Percentiles rank a stretch among this genome's conserved stretches.
phyloP scores from a whole-genome alignment of 1,140 invertebrate species.

The Steinernema feltiae region DNA sequence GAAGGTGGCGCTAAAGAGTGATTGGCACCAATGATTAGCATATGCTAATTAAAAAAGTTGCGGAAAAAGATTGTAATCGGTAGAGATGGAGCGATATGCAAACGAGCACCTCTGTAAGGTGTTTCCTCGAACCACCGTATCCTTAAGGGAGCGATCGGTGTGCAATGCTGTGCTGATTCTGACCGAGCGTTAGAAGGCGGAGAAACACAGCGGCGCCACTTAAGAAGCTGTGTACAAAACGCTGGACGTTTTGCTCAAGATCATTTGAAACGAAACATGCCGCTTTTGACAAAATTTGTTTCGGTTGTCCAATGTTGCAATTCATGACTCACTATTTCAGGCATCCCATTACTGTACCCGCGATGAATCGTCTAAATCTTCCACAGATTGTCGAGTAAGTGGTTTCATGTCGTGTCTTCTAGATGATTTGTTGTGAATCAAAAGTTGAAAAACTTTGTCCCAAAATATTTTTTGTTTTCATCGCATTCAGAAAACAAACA shows the following conservation, averaged over 20 bases:
- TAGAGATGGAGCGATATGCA: not conserved
- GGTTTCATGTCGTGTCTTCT: not conserved
- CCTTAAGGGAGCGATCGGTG: not conserved
- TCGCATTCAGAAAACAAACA: not conserved
- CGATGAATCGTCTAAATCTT: not conserved
- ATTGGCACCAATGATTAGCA: not conserved
- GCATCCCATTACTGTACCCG: not conserved
- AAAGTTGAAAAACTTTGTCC: not conserved
- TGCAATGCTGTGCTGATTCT: not conserved
- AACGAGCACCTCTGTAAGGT: not conserved
- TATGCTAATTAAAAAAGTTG: not conserved
- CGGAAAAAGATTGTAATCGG: not conserved
- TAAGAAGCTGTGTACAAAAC: conserved; percentile 1
- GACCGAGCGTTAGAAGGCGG: not conserved
- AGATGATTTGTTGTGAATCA: not conserved
- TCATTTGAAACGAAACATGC: conserved; percentile 7
- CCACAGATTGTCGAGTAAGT: not conserved
- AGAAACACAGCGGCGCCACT: conserved; percentile 5
- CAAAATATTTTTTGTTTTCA: not conserved
- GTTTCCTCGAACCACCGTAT: conserved; percentile 4
- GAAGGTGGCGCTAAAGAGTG: not conserved
- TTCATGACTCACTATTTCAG: not conserved
- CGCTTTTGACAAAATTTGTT: not conserved
- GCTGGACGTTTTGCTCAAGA: not conserved
- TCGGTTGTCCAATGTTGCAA: not conserved